Evolutionary conservation across 92 coral and sea anemone genomes (phyloP).

Genomic region (Muricea muricata): DNA sequence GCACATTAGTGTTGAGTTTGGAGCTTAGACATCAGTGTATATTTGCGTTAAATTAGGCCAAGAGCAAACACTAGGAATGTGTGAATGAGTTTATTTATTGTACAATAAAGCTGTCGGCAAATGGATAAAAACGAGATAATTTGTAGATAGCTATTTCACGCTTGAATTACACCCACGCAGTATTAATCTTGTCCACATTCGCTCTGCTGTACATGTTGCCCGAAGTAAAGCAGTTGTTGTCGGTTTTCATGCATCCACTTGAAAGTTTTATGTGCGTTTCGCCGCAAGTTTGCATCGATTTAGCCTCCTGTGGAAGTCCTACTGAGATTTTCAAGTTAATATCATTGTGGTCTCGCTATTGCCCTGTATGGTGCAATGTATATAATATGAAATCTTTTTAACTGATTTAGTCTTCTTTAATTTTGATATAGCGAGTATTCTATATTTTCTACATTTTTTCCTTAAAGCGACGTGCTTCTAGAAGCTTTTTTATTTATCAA

Average conservation of each 20-base stretch:
- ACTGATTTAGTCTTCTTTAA: neutral
- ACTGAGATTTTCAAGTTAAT: slow-evolving; percentile 6
- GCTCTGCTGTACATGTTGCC: neutral
- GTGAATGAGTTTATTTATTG: slow-evolving; percentile 37
- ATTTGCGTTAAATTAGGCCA: slow-evolving; percentile 26
- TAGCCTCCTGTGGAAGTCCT: slow-evolving; percentile 7
- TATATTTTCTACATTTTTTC: neutral
- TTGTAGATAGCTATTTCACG: slow-evolving; percentile 16
- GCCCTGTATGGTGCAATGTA: slow-evolving; percentile 1
- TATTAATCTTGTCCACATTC: neutral
- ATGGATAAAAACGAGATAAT: slow-evolving; percentile 30
- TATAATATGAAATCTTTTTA: neutral
- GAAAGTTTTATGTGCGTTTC: neutral
- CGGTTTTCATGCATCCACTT: neutral
- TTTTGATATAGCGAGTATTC: neutral
- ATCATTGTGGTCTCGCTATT: neutral
- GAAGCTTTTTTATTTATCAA: slow-evolving; percentile 28
- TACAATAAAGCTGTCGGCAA: slow-evolving; percentile 33
- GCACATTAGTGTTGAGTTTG: neutral
- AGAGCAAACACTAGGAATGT: neutral
- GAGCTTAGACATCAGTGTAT: neutral
- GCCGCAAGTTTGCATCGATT: slow-evolving; percentile 6
- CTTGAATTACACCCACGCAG: slow-evolving; percentile 25
- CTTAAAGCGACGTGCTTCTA: neutral
- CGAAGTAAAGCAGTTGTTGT: neutral